phyloP scores from a whole-genome alignment of 2,797 vertebrate genomes.

The Chelmon rostratus region DNA sequence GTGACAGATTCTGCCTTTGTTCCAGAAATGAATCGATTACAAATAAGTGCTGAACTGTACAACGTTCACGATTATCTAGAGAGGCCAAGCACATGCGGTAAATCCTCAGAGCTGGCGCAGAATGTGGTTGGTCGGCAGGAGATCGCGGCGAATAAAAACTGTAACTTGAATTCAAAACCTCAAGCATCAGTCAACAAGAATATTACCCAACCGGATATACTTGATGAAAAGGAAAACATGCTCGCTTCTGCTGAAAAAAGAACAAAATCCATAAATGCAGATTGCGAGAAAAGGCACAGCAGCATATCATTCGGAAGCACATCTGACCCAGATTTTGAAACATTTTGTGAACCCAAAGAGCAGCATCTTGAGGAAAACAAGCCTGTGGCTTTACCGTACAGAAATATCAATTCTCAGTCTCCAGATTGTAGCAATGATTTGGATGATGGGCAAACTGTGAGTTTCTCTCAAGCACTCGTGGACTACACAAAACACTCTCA shows the following conservation, averaged over 20 bases:
- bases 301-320: slow-evolving; percentile 68
- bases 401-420: slow-evolving; percentile 64
- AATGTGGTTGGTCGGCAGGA: slow-evolving; percentile 71
- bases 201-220: slow-evolving; percentile 58
- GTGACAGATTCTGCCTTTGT: slow-evolving; percentile 79
- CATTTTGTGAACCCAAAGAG: slow-evolving; percentile 76
- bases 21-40: slow-evolving; percentile 85
- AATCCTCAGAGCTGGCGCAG: slow-evolving; percentile 73
- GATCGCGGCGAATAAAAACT: slow-evolving; percentile 76
- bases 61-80: slow-evolving; percentile 90
- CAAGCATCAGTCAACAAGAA: slow-evolving; percentile 74
- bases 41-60: slow-evolving; percentile 88
- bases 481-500: slow-evolving; percentile 93
- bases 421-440: slow-evolving; percentile 62
- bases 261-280: slow-evolving; percentile 49
- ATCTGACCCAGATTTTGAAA: slow-evolving; percentile 78
- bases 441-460: slow-evolving; percentile 90
- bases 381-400: slow-evolving; percentile 63
- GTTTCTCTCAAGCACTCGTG: slow-evolving; percentile 94
- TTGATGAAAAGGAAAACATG: slow-evolving; percentile 62
- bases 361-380: slow-evolving; percentile 76
- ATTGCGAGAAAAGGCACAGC: slow-evolving; percentile 70
- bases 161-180: slow-evolving; percentile 67
- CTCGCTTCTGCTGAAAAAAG: slow-evolving; percentile 61
- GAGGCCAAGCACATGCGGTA: slow-evolving; percentile 81